Evolutionary conservation across 2,888 invertebrate species (phyloP).

Genomic region (Aleiodes alternator): DNA sequence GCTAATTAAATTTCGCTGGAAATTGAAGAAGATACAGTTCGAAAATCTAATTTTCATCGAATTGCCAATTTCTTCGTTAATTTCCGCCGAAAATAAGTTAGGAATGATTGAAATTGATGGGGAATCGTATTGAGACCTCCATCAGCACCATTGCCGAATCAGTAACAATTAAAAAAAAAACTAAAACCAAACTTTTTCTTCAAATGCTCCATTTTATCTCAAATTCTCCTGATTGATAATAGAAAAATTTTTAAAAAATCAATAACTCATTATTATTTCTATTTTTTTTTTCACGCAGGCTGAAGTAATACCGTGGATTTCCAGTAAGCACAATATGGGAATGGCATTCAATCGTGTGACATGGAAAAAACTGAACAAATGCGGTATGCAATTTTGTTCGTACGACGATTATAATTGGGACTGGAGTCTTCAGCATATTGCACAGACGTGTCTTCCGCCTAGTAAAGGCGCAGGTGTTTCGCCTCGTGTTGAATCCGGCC

Average conservation of each 20-base stretch:
- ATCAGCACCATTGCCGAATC: too few relatives aligned
- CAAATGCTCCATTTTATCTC: too few relatives aligned
- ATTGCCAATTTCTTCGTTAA: too few relatives aligned
- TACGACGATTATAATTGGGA: constrained; percentile 99
- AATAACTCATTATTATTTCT: constrained; percentile 10
- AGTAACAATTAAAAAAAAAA: too few relatives aligned
- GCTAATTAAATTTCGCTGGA: too few relatives aligned
- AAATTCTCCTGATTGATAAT: too few relatives aligned
- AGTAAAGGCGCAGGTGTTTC: constrained; percentile 77
- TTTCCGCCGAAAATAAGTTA: too few relatives aligned
- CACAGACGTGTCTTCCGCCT: constrained; percentile 85
- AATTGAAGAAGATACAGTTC: too few relatives aligned
- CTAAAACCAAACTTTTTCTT: too few relatives aligned
- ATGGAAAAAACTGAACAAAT: constrained; percentile 89
- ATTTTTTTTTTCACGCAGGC: constrained; percentile 78
- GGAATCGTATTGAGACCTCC: too few relatives aligned
- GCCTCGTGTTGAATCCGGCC: constrained; percentile 72
- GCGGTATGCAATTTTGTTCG: constrained; percentile 91
- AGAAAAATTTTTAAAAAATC: background rate
- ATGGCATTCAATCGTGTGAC: constrained; percentile 94
- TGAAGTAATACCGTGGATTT: constrained; percentile 95
- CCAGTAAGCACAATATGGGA: constrained; percentile 99
- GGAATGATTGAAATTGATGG: too few relatives aligned
- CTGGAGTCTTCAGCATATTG: constrained; percentile 95
- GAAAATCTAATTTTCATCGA: too few relatives aligned